A percentile compares a stretch with the other conserved stretches of the same genome.
Evolutionary conservation across 2,888 invertebrate genomes (phyloP).

Genomic region (Cecidostiba fungosa): DNA sequence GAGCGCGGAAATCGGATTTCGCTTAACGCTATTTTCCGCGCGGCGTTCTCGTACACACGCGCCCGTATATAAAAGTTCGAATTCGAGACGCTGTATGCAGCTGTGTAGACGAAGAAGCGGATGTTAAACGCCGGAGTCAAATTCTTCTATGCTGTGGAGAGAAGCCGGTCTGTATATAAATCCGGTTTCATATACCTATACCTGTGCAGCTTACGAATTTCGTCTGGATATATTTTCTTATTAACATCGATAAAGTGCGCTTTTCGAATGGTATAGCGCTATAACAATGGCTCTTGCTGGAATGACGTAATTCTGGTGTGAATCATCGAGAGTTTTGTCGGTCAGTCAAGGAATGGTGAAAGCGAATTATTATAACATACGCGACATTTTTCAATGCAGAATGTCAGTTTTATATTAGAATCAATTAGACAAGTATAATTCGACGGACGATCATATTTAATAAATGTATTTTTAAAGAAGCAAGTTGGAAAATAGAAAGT

Average conservation of each 20-base stretch:
- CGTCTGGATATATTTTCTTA: background rate
- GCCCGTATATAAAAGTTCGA: background rate
- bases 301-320: background rate
- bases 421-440: too few relatives aligned
- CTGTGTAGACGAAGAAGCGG: background rate
- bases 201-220: background rate
- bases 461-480: background rate
- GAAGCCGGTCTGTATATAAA: background rate
- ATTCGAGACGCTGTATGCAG: background rate
- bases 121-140: constrained; percentile 15
- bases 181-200: background rate
- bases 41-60: background rate
- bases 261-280: background rate
- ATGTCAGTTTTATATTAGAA: too few relatives aligned
- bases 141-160: background rate
- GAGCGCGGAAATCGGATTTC: background rate
- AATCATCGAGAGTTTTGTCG: background rate
- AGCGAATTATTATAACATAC: background rate
- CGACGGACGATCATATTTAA: background rate
- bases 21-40: background rate
- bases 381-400: background rate
- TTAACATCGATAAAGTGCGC: background rate
- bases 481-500: background rate
- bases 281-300: background rate
- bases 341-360: background rate